Evolutionary conservation across 1,140 invertebrate species (phyloP), one percentile per base, ranked within the genome.

Genomic region (Hylyphantes graminicola): DNA sequence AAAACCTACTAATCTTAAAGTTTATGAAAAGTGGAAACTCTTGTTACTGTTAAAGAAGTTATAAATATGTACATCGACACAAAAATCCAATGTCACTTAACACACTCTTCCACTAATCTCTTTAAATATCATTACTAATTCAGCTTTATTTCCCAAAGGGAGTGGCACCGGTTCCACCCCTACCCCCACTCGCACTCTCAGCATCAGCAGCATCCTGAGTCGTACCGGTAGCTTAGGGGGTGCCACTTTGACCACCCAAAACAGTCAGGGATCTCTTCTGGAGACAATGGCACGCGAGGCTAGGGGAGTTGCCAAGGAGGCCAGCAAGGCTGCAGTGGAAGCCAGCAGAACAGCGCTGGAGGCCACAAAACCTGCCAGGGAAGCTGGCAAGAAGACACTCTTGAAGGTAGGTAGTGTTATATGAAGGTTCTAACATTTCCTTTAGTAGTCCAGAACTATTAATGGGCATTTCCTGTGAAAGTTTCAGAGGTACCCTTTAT

Each of bases 281-380:
- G 85, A 83, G 59, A 83, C 64, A n/a, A 78, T 86, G 73, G 80
- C 96, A 0, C 92, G 94, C 54, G 94, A 96, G 87, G 96, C 95
- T 0, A 96, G 96, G 88, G 96, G 95, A 89, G 95, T 95, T 7
- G 94, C 96, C 0, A 95, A 94, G 85, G 95, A 95, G 89, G 94
- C 92, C 8, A 94, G 94, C 0, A 96, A 96, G 88, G 93, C 93
- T 77, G 95, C 95, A 0, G 88, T 96, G 19, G 95, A 96, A 90
- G 95, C 95, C 0, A 95, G 95, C 85, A 96, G 96, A 89, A 95
- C 87, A 93, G 65, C 95, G 94, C 55, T 88, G 17, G 94, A 95
- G 2, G 95, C 96, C n/a, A 97, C 96, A 0, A 97, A 97, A 89
- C 95, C 94, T 88, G 95, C 95, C 6, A 95, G 96, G 88, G 95